Percentiles rank a stretch among this genome's conserved stretches.
Evolutionary conservation across 2,797 vertebrate species (phyloP).

Genomic region (Amblyopsis hoosieri): DNA sequence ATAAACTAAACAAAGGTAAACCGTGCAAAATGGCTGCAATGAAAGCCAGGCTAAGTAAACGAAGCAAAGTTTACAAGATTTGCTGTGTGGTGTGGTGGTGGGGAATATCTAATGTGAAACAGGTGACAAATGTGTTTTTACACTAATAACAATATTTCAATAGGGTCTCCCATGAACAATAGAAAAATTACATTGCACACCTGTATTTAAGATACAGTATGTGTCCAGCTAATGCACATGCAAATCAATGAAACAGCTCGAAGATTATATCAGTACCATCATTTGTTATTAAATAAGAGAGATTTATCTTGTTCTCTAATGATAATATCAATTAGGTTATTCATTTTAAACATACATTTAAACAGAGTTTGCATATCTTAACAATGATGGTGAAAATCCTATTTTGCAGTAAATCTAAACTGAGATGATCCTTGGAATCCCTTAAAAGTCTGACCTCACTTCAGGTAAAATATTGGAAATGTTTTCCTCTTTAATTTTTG

Average conservation of each 20-base stretch:
- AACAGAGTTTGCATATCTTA: slow-evolving; percentile 24
- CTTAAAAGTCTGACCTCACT: slow-evolving; percentile 69
- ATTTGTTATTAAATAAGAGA: slow-evolving; percentile 41
- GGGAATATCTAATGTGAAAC: slow-evolving; percentile 85
- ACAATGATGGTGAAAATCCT: slow-evolving; percentile 33
- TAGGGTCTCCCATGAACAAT: slow-evolving; percentile 40
- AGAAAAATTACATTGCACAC: slow-evolving; percentile 34
- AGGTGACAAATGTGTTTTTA: slow-evolving; percentile 81
- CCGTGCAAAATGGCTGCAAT: slow-evolving; percentile 95
- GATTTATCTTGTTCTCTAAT: slow-evolving; percentile 17
- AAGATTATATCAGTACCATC: slow-evolving; percentile 40
- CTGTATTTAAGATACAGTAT: slow-evolving; percentile 15
- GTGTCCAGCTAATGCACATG: slow-evolving; percentile 7
- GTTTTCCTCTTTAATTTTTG: slow-evolving; percentile 61
- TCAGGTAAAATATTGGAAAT: slow-evolving; percentile 66
- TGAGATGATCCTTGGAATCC: slow-evolving; percentile 56
- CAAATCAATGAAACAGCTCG: slow-evolving; percentile 16
- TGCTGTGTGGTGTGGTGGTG: slow-evolving; percentile 67
- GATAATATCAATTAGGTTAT: no score
- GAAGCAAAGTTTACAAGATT: slow-evolving; percentile 94
- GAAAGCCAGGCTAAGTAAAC: slow-evolving; percentile 98
- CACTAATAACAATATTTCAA: slow-evolving; percentile 57
- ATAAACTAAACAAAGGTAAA: slow-evolving; percentile 99
- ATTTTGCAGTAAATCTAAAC: slow-evolving; percentile 58
- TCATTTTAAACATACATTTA: no score